phyloP scores from a whole-genome alignment of 1,140 invertebrate genomes.

The Drosophila chauvacae region DNA sequence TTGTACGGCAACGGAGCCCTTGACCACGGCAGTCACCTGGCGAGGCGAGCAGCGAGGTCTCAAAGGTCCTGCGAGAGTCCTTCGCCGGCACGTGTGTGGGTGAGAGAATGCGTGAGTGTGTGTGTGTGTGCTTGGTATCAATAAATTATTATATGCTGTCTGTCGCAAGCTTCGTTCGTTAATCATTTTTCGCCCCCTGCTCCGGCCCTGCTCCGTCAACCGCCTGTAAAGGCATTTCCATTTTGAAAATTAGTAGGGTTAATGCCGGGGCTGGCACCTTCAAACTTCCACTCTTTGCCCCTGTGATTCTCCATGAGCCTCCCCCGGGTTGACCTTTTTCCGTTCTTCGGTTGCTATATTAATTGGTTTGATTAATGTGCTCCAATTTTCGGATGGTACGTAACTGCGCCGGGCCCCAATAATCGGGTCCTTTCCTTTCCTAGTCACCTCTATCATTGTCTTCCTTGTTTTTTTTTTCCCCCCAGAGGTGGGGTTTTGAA shows the following conservation, averaged over 20 bases:
- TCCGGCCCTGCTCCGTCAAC: neutral
- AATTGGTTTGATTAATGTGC: constrained; percentile 81
- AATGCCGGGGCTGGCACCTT: constrained; percentile 29
- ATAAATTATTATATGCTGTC: constrained; percentile 78
- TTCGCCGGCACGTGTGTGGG: constrained; percentile 5
- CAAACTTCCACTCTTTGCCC: constrained; percentile 6
- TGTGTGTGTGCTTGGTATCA: constrained; percentile 75
- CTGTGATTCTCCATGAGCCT: constrained; percentile 27
- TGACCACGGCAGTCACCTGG: constrained; percentile 38
- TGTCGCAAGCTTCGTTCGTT: constrained; percentile 67
- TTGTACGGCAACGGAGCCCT: constrained; percentile 46
- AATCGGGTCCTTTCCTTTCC: constrained; percentile 28
- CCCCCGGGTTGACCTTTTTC: constrained; percentile 62
- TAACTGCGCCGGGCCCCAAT: constrained; percentile 44
- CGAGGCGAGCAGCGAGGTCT: neutral
- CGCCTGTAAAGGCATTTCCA: constrained; percentile 23
- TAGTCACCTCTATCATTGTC: constrained; percentile 35
- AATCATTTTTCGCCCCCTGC: constrained; percentile 60
- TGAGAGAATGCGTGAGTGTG: constrained; percentile 38
- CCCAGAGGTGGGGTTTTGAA: neutral
- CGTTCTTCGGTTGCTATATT: constrained; percentile 38
- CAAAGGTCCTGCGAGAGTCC: constrained; percentile 42
- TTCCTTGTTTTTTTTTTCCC: neutral
- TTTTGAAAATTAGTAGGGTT: constrained; percentile 59
- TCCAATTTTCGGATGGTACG: constrained; percentile 67